Base-by-base conservation (phyloP, 92 coral and sea anemone species). In the Pocillopora meandrina region DNA sequence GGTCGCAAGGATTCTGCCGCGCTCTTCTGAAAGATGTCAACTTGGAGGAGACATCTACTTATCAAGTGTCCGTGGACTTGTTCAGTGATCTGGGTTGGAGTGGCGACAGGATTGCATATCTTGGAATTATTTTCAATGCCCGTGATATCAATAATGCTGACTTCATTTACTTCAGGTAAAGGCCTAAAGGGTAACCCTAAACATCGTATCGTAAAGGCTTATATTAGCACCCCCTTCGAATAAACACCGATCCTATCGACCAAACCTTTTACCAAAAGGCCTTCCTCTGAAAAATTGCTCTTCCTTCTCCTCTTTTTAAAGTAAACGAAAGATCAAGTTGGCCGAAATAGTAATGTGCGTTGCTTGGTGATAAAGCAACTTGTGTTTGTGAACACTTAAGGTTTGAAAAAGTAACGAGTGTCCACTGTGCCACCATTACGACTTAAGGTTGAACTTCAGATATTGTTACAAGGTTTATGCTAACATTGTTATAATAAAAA, bases 111-210 rank as follows among this genome's bases (percentile, higher is more conserved):
- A 23, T 82, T 52, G 88, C 88, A 13, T 85, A 77, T 56, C 71
- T 79, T 26, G 91, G 91, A 61, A 55, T 88, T 20, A 84, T 88
- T 71, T 88, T 83, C 81, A 88, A 88, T 78, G 91, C 83, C 9
- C 85, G 83, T 59, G 80, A 89, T 79, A 65, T 71, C 72, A 73
- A 84, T 60, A 89, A 89, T 66, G 86, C 77, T 47, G 92, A 84
- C 75, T 89, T 84, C 61, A 85, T 89, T 42, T 89, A 89, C 61
- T 89, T 89, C 72, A 78, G 92, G 89, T 89, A 79, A 81, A 12
- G 66, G 11, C 64, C 19, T 20, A 23, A 8, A 14, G 20, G 0
- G 4, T 31, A 17, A 12, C 23, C 72, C 3, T 26, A 21, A 26
- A 26, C 31, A 26, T 26, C 31, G 31, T 2, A 31, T 15, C 34